Evolutionary conservation across 2,888 invertebrate genomes (phyloP), one percentile per base, ranked within the genome.

Genomic region (Drosophila neotestacea): DNA sequence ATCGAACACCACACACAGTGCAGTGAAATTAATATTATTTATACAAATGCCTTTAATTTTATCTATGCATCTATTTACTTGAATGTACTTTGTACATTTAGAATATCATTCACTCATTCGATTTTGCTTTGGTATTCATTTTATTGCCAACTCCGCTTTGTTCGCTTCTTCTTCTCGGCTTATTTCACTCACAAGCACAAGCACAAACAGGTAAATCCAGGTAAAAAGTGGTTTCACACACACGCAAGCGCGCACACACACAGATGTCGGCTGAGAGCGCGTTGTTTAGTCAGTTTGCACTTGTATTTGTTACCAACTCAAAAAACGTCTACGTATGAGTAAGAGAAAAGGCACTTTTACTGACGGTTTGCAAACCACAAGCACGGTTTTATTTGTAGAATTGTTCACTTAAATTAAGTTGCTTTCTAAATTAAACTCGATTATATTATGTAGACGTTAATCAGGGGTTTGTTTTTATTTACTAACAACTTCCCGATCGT

Each of bases 141-240:
- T 72, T 46, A 56, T 75, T 63, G 50, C 48, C 51, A 44, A 58
- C 55, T 72, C 11, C 64, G 75, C 72, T 78, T 77, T 78, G 78
- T 73, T 68, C 59, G 54, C 65, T 52, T 48, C 50, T 78, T 73
- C 70, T 68, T 46, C 72, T 66, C 51, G 67, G 75, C 67, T 76
- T 71, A 64, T 79, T 75, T 73, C 76, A 70, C 62, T 80, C 69
- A 22, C 22, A 22, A 22, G 63, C 60, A 67, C 68, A 90, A 90
- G 62, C 59, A 66, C 69, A 90, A 91, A 90, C 90, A 90, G 91
- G 90, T 91, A 91, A 90, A 72, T 86, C 90, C 90, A 91, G 90
- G 90, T 90, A 90, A 91, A 90, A 90, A 90, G 90, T 90, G 83
- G 91, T 88, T 89, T 80, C 75, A 79, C 77, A 64, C 75, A 76